Conservation (phyloP, 2,888 invertebrate genomes). For the Parnassius glacialis region DNA sequence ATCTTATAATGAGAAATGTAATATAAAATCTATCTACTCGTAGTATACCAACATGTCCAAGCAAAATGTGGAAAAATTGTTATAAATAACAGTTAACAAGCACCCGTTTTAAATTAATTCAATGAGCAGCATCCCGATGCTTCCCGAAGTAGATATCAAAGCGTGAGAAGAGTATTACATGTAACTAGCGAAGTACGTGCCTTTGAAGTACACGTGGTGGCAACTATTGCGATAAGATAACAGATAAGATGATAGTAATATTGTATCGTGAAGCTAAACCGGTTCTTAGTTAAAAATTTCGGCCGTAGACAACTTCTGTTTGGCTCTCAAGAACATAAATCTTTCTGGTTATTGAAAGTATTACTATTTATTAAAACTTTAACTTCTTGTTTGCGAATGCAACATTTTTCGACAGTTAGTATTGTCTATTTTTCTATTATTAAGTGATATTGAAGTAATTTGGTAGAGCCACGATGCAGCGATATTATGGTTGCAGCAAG, state of each 20-base stretch:
- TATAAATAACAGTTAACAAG: conserved; percentile 8
- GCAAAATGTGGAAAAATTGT: conserved; percentile 7
- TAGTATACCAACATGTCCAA: neutral
- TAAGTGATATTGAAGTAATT: too few relatives aligned
- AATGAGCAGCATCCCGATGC: conserved; percentile 7
- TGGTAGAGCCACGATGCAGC: too few relatives aligned
- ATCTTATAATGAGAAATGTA: too few relatives aligned
- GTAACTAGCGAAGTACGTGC: conserved; percentile 1
- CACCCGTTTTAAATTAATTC: conserved; percentile 9
- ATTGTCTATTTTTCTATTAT: too few relatives aligned
- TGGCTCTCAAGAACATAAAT: neutral
- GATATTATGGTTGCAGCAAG: too few relatives aligned
- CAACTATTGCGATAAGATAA: conserved; percentile 14
- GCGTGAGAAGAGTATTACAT: conserved; percentile 18
- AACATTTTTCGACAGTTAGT: too few relatives aligned
- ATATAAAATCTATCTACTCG: too few relatives aligned
- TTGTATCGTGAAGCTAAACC: conserved; percentile 18
- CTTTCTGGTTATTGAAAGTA: neutral
- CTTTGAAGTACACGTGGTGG: conserved; percentile 18
- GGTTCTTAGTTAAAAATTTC: conserved; percentile 6
- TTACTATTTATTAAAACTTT: too few relatives aligned
- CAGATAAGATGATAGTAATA: conserved; percentile 15
- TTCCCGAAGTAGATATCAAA: conserved; percentile 12
- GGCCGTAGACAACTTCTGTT: neutral
- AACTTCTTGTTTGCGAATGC: too few relatives aligned